Evolutionary conservation across 2,797 vertebrate genomes (phyloP), one percentile per base, ranked within the genome.

Genomic region (Halcyon leucocephala): DNA sequence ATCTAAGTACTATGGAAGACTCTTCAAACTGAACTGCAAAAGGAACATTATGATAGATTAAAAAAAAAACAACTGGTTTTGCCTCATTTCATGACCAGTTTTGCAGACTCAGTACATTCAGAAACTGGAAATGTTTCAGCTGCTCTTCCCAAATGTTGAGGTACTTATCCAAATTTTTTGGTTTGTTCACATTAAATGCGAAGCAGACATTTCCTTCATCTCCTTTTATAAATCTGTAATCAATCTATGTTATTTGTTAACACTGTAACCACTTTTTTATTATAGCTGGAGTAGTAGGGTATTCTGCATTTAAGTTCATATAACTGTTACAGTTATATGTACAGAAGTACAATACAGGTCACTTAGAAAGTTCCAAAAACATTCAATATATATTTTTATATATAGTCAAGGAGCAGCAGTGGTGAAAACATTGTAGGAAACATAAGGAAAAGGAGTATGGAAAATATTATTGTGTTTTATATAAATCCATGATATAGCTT

Each of bases 151-250:
- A 95, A 81, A 93, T 57, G 69, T 89, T 5, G 31, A 90, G 35
- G 35, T 92, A 82, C 55, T 95, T 94, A 67, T 54, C 67, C 86
- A 94, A 82, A 61, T 82, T 84, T 92, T 86, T 49, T 66, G 31
- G 42, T 95, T 89, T 77, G 33, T 74, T 76, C 62, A 90, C 13
- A 3, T 76, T 82, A 89, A 74, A 93, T 73, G 58, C 3, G 33
- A 94, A 95, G 60, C 71, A 96, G 97, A 80, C 22, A 82, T 83
- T 93, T 96, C 79, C 85, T 96, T 51, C 65, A 69, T 66, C 60
- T 92, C 83, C 37, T 78, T 91, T 96, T 93, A 62, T 48, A 94
- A 82, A 82, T 78, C 51, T 89, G 26, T 29, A 76, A 87, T 71
- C 19, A 29, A 9, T 88, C 31, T 77, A 14, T 28, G 20, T 29